Percentiles rank a stretch among this genome's conserved stretches.
Evolutionary conservation across 2,113 vertebrate genomes (phyloP).

Genomic region (Felis chaus): DNA sequence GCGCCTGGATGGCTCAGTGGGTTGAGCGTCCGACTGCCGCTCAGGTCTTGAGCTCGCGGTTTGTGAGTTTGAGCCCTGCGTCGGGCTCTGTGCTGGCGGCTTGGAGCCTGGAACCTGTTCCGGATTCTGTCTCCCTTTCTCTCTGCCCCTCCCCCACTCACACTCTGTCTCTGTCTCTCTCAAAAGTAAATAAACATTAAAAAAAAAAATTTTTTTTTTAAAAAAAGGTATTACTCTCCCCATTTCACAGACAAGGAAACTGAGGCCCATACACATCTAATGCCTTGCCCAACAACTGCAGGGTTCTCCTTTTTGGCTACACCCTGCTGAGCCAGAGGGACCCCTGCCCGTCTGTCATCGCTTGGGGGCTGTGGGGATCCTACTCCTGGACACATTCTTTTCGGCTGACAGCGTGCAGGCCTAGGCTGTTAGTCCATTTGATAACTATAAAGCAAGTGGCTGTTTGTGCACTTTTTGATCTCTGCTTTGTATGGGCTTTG

Average conservation of each 20-base stretch:
- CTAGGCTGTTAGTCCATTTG: not conserved
- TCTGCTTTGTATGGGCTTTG: not conserved
- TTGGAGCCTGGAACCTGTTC: no score
- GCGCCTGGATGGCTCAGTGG: no score
- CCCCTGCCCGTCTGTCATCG: not conserved
- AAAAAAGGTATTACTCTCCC: not conserved
- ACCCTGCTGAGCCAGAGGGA: rapidly evolving
- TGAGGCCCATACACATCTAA: not conserved
- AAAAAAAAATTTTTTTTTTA: no score
- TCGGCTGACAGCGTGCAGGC: not conserved
- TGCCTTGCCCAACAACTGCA: not conserved
- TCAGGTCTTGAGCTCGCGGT: no score
- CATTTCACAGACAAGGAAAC: not conserved
- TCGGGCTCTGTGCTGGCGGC: no score
- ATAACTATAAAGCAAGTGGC: not conserved
- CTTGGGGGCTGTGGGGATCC: not conserved
- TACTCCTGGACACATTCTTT: not conserved
- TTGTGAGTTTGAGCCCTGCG: no score
- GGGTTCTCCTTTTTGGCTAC: not conserved
- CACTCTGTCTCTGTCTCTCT: no score
- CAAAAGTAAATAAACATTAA: no score
- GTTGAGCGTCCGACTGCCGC: no score
- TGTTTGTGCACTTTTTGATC: not conserved
- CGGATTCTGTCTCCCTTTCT: no score
- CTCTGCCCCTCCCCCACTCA: no score